These are phyloP conservation scores for Pristionchus exspectatus DNA, from an alignment of 2,888 invertebrate species.

Conservation along the genomic window DNA sequence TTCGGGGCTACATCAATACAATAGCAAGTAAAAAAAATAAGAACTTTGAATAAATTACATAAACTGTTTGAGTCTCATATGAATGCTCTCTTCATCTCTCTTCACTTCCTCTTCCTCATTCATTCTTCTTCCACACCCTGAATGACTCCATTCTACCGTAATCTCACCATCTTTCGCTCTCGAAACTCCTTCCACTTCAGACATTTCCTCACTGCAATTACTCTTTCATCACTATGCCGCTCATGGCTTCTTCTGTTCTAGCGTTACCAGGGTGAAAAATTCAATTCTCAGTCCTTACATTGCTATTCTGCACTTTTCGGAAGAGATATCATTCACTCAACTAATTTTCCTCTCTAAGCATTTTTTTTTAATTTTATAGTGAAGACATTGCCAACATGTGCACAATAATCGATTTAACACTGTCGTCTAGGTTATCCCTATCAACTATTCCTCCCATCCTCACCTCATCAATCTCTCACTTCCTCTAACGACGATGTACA, in stretches of 20 bases:
- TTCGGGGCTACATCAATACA: not conserved
- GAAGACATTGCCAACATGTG: too few relatives aligned
- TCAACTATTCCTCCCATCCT: not conserved
- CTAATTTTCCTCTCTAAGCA: too few relatives aligned
- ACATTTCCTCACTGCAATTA: constrained; percentile 15
- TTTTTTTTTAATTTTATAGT: too few relatives aligned
- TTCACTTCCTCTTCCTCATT: not conserved
- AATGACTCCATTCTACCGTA: constrained; percentile 36
- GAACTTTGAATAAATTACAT: not conserved
- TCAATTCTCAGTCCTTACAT: too few relatives aligned
- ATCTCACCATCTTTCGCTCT: constrained; percentile 16
- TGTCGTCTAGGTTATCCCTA: not conserved
- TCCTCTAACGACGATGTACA: constrained; percentile 41
- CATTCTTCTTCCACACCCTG: constrained; percentile 36
- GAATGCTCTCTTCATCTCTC: constrained; percentile 20
- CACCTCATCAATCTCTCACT: constrained; percentile 25
- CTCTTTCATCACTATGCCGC: not conserved
- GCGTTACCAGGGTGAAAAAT: not conserved
- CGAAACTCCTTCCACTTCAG: constrained; percentile 11
- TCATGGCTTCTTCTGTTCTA: not conserved
- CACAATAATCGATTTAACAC: too few relatives aligned
- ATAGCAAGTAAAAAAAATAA: not conserved
- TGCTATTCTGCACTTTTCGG: too few relatives aligned
- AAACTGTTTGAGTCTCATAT: constrained; percentile 38
- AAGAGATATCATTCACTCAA: too few relatives aligned